A percentile compares a stretch with the other conserved stretches of the same genome.
These are phyloP conservation scores for Dasypolia templi DNA, from an alignment of 2,888 invertebrate species.

Conservation along the genomic window DNA sequence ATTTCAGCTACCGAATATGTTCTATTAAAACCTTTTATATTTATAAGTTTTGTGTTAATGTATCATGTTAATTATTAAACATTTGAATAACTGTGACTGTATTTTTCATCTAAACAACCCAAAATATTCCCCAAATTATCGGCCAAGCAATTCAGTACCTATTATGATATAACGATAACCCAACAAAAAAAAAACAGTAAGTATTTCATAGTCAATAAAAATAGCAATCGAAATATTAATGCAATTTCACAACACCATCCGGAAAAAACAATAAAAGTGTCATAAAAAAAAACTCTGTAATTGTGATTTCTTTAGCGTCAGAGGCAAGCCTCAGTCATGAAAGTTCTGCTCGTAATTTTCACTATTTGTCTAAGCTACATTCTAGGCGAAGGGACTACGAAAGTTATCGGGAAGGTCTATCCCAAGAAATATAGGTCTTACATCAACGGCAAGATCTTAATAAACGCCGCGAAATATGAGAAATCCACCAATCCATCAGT, in stretches of 20 bases:
- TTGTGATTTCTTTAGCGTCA: constrained; percentile 49
- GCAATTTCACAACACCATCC: constrained; percentile 65
- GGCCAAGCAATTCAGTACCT: not conserved
- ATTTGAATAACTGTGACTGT: not conserved
- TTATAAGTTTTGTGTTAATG: constrained; percentile 33
- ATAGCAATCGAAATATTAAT: constrained; percentile 69
- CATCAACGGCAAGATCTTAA: constrained; percentile 67
- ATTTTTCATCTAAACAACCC: not conserved
- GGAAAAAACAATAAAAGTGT: constrained; percentile 67
- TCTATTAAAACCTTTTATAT: constrained; percentile 17
- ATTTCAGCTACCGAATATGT: not conserved
- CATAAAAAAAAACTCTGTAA: constrained; percentile 54
- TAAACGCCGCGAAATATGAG: constrained; percentile 73
- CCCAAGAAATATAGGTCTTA: constrained; percentile 71
- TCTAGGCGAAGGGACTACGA: constrained; percentile 45
- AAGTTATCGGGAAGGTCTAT: constrained; percentile 53
- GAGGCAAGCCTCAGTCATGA: constrained; percentile 68
- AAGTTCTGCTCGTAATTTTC: constrained; percentile 67
- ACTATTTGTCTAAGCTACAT: constrained; percentile 63
- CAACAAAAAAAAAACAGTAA: not conserved
- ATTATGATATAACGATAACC: constrained; percentile 22
- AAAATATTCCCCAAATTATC: constrained; percentile 8
- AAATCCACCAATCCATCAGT: constrained; percentile 44
- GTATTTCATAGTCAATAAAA: constrained; percentile 53
- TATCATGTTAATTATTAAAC: constrained; percentile 36